Conservation (phyloP, 2,113 vertebrate species). For the Macrotus californicus region DNA sequence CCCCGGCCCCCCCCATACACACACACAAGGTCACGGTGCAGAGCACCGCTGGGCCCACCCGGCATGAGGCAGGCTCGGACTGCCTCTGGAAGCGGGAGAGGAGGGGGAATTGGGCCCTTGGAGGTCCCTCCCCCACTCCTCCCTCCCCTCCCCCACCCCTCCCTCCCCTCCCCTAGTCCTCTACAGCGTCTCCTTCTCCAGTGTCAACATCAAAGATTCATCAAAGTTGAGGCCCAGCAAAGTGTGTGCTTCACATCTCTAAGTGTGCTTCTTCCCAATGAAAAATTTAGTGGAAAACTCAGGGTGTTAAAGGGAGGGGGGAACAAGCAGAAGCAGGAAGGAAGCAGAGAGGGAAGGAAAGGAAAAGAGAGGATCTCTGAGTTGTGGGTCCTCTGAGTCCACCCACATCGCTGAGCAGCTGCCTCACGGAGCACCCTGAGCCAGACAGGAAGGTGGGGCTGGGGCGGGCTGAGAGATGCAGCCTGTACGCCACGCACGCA, state of each 20-base stretch:
- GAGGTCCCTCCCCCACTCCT: background rate
- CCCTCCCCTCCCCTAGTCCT: background rate
- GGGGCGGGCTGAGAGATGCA: too few relatives aligned
- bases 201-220: constrained; percentile 64
- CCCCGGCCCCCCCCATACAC: background rate
- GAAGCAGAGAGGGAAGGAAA: background rate
- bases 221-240: constrained; percentile 60
- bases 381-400: background rate
- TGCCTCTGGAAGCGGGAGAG: background rate
- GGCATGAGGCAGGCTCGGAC: background rate
- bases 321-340: background rate
- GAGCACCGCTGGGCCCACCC: background rate
- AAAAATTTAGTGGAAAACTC: constrained; percentile 63
- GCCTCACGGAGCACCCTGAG: background rate
- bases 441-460: background rate
- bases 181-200: background rate
- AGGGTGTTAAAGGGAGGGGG: background rate
- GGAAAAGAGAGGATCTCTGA: background rate
- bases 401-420: background rate
- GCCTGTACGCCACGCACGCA: background rate
- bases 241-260: constrained; percentile 45
- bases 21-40: background rate
- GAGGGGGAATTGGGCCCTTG: background rate
- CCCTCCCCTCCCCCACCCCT: background rate
- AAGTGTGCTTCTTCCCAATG: constrained; percentile 45